These are phyloP conservation scores for Oeneis ivallda DNA, from an alignment of 2,888 invertebrate species.

Conservation along the genomic window DNA sequence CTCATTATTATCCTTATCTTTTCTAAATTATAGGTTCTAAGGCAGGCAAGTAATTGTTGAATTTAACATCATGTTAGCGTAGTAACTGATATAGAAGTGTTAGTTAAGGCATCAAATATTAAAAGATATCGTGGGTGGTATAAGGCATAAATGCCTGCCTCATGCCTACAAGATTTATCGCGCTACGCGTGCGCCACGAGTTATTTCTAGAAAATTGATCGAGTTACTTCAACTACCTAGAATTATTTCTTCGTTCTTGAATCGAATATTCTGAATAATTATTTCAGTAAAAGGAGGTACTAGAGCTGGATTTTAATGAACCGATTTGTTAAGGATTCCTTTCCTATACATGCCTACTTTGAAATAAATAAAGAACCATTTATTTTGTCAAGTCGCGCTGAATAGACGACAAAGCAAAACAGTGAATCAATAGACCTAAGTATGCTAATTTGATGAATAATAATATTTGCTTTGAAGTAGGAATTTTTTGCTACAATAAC, in stretches of 20 bases:
- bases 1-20: neutral
- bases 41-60: conserved; percentile 41
- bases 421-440: conserved; percentile 7
- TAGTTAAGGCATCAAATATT: conserved; percentile 72
- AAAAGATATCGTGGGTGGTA: conserved; percentile 49
- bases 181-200: conserved; percentile 52
- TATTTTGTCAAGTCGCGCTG: conserved; percentile 2
- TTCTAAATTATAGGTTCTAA: neutral
- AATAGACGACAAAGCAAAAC: conserved; percentile 2
- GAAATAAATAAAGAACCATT: conserved; percentile 14
- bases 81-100: conserved; percentile 65
- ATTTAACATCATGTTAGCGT: conserved; percentile 58
- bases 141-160: conserved; percentile 33
- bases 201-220: conserved; percentile 73
- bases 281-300: conserved; percentile 13
- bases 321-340: conserved; percentile 17
- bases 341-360: conserved; percentile 3
- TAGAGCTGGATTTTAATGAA: conserved; percentile 18
- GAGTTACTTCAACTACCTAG: conserved; percentile 31
- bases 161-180: conserved; percentile 62
- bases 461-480: no score
- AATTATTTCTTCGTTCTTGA: conserved; percentile 13
- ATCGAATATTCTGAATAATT: conserved; percentile 18
- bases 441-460: conserved; percentile 7
- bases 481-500: no score